phyloP scores from a whole-genome alignment of 2,888 invertebrate species.

The Trachelus iudaicus region DNA sequence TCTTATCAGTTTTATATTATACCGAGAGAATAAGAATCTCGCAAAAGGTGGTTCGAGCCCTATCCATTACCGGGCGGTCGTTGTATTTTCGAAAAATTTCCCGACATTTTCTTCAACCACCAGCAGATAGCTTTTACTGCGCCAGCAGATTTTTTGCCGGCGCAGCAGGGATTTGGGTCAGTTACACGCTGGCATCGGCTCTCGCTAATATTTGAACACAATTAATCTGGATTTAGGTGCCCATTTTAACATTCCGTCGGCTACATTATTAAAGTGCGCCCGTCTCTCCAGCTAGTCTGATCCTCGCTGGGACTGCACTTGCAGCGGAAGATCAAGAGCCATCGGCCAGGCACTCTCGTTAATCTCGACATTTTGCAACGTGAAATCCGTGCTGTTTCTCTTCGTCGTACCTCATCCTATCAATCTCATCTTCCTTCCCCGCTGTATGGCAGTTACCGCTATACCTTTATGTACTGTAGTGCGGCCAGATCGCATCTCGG shows the following conservation, averaged over 20 bases:
- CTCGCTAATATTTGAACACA: conserved; percentile 57
- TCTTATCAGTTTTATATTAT: neutral
- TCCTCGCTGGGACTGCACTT: neutral
- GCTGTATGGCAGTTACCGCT: neutral
- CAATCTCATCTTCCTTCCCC: neutral
- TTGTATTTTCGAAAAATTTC: conserved; percentile 20
- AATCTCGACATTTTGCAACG: neutral
- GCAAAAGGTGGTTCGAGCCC: neutral
- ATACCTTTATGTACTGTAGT: neutral
- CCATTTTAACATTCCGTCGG: conserved; percentile 17
- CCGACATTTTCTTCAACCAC: conserved; percentile 46
- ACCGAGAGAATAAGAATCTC: neutral
- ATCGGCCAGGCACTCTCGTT: neutral
- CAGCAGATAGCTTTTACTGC: conserved; percentile 49
- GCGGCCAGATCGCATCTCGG: neutral
- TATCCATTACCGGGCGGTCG: neutral
- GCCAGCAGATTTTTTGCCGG: conserved; percentile 58
- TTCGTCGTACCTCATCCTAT: neutral
- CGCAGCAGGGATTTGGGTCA: conserved; percentile 53
- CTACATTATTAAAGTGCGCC: conserved; percentile 18
- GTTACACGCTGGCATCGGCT: conserved; percentile 27
- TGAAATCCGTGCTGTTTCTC: neutral
- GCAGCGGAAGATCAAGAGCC: neutral
- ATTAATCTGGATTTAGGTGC: conserved; percentile 51
- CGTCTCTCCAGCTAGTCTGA: neutral